These are phyloP conservation scores for Spea bombifrons DNA, from an alignment of 2,113 vertebrate genomes.

Conservation along the genomic window DNA sequence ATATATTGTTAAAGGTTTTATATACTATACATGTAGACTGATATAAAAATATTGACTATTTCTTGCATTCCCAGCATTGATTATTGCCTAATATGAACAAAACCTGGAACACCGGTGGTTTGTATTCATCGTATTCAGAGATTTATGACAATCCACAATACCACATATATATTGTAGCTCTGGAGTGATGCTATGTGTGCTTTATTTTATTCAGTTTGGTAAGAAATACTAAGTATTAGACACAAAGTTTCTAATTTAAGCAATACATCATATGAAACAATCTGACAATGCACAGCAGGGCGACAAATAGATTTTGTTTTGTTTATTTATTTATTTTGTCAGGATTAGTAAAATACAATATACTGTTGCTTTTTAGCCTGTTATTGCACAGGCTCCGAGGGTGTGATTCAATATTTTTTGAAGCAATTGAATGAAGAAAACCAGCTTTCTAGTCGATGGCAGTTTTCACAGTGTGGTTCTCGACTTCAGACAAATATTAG, in stretches of 20 bases:
- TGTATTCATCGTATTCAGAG: neutral
- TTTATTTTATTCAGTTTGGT: conserved; percentile 14
- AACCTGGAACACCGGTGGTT: neutral
- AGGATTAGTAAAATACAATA: conserved; percentile 28
- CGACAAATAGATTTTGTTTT: conserved; percentile 34
- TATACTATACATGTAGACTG: no score
- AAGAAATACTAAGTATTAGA: conserved; percentile 32
- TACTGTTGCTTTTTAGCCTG: conserved; percentile 34
- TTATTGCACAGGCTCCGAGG: conserved; percentile 35
- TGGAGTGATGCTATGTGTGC: conserved; percentile 12
- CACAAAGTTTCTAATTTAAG: conserved; percentile 32
- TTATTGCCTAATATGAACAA: conserved; percentile 12
- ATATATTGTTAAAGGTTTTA: no score
- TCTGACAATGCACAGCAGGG: conserved; percentile 31
- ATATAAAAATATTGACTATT: conserved; percentile 1
- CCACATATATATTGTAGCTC: conserved; percentile 1
- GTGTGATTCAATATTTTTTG: conserved; percentile 42
- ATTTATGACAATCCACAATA: conserved; percentile 8
- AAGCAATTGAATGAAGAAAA: conserved; percentile 40
- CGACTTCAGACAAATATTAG: conserved; percentile 37
- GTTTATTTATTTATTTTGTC: neutral
- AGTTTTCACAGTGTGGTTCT: conserved; percentile 41
- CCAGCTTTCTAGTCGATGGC: conserved; percentile 28
- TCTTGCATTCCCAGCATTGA: neutral
- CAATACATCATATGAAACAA: conserved; percentile 22